Conservation (phyloP, 1,140 invertebrate species). For the Hormaphis cornu region DNA sequence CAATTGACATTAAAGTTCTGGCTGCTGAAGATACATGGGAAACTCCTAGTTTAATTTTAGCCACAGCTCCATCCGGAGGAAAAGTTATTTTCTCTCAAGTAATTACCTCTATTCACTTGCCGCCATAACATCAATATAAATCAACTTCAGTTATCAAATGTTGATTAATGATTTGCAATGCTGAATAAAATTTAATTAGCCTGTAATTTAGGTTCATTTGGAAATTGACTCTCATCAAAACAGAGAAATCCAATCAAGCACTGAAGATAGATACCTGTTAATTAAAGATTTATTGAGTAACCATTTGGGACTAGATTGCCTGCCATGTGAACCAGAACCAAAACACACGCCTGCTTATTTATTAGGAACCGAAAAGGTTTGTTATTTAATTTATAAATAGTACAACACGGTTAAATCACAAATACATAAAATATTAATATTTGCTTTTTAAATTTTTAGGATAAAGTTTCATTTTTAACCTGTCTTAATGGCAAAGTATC, state of each 20-base stretch:
- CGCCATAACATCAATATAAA: too few species aligned
- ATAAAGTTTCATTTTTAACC: slow-evolving; percentile 46
- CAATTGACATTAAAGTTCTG: slow-evolving; percentile 61
- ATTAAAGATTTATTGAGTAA: slow-evolving; percentile 61
- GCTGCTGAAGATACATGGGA: slow-evolving; percentile 77
- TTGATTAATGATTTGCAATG: too few species aligned
- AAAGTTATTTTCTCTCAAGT: slow-evolving; percentile 75
- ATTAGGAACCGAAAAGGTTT: slow-evolving; percentile 65
- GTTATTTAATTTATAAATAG: slow-evolving; percentile 24
- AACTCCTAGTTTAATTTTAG: slow-evolving; percentile 67
- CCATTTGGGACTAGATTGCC: slow-evolving; percentile 59
- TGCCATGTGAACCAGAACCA: slow-evolving; percentile 36
- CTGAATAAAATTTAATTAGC: not conserved
- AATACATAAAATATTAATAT: too few species aligned
- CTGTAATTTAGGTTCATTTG: slow-evolving; percentile 45
- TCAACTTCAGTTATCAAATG: too few species aligned
- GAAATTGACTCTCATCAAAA: slow-evolving; percentile 50
- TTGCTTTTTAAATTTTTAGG: not conserved
- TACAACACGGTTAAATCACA: too few species aligned
- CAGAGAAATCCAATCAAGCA: slow-evolving; percentile 40
- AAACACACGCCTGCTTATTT: slow-evolving; percentile 61
- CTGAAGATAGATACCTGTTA: slow-evolving; percentile 61
- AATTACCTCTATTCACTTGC: slow-evolving; percentile 11
- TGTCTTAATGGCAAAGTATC: slow-evolving; percentile 47
- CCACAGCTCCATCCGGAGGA: slow-evolving; percentile 54